Conservation (phyloP, 2,113 vertebrate genomes). For the Prochilodus magdalenae region DNA sequence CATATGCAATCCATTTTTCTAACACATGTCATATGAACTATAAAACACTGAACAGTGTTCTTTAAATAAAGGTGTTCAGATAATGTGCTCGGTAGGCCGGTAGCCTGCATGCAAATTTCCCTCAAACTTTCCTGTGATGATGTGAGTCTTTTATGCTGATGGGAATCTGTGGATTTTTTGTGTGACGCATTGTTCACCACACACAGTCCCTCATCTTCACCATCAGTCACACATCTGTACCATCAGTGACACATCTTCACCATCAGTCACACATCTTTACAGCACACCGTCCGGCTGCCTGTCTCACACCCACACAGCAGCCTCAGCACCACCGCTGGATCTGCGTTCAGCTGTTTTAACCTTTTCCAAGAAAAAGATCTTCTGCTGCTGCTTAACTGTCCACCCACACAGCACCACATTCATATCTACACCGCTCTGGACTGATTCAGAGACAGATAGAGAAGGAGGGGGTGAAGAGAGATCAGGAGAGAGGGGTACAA, state of each 20-base stretch:
- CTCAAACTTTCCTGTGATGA: neutral
- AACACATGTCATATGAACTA: too few species aligned
- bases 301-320: conserved; percentile 9
- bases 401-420: conserved; percentile 23
- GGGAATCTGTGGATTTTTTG: neutral
- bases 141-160: neutral
- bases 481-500: too few species aligned
- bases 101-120: neutral
- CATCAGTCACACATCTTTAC: neutral
- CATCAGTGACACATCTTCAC: too few species aligned
- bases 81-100: too few species aligned
- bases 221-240: too few species aligned
- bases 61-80: neutral
- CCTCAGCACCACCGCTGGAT: conserved; percentile 9
- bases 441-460: too few species aligned
- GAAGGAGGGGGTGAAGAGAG: too few species aligned
- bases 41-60: too few species aligned
- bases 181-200: too few species aligned
- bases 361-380: conserved; percentile 25
- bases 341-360: conserved; percentile 23
- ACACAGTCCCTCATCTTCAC: too few species aligned
- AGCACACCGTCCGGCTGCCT: neutral
- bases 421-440: neutral
- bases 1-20: too few species aligned
- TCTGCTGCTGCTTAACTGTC: conserved; percentile 8